Evolutionary conservation across 2,113 vertebrate genomes (phyloP).

Genomic region (Pteruthius melanotis): DNA sequence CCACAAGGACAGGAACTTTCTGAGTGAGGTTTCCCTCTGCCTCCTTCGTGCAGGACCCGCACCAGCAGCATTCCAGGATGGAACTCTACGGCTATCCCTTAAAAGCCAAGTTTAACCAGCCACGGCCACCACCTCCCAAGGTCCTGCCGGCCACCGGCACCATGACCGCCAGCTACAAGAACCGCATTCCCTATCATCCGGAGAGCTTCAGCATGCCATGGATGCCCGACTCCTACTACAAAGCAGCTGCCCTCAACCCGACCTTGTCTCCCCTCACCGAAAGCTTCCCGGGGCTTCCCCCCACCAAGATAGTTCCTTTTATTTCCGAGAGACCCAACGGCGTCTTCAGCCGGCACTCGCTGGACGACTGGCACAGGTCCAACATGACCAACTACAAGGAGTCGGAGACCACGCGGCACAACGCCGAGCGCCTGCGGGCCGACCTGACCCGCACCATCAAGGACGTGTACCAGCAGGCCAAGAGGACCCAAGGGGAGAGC

Average conservation of each 20-base stretch:
- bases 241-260: slow-evolving; percentile 66
- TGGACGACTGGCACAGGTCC: slow-evolving; percentile 88
- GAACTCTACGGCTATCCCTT: slow-evolving; percentile 81
- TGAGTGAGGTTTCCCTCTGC: background rate
- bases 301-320: slow-evolving; percentile 78
- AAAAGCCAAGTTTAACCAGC: slow-evolving; percentile 75
- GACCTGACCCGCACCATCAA: slow-evolving; percentile 86
- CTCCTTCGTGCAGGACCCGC: slow-evolving; percentile 12
- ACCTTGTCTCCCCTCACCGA: slow-evolving; percentile 65
- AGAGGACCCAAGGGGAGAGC: slow-evolving; percentile 78
- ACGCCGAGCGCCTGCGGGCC: slow-evolving; percentile 81
- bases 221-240: slow-evolving; percentile 82
- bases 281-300: slow-evolving; percentile 68
- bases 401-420: slow-evolving; percentile 79
- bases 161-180: slow-evolving; percentile 81
- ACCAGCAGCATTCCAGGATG: slow-evolving; percentile 65
- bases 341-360: slow-evolving; percentile 79
- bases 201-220: slow-evolving; percentile 78
- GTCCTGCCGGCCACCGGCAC: slow-evolving; percentile 86
- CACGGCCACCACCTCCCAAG: slow-evolving; percentile 71
- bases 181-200: slow-evolving; percentile 67
- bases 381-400: slow-evolving; percentile 85
- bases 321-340: slow-evolving; percentile 78
- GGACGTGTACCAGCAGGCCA: slow-evolving; percentile 84
- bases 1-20: background rate